phyloP scores from a whole-genome alignment of 2,797 vertebrate genomes.

The Periparus ater region DNA sequence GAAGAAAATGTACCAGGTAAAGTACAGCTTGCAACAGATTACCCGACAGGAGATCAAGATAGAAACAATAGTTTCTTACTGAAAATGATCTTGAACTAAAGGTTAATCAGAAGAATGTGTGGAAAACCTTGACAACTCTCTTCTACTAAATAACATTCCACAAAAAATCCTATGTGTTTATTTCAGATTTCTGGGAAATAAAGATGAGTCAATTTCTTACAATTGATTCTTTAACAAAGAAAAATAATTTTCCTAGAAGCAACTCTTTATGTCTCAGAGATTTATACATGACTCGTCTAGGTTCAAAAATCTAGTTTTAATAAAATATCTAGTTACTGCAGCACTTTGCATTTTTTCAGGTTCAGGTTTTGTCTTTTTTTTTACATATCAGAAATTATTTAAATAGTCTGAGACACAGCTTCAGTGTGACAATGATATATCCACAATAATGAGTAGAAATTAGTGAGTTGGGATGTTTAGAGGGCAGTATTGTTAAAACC shows the following conservation, averaged over 20 bases:
- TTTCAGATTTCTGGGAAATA: background rate
- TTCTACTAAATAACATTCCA: background rate
- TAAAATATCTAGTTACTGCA: background rate
- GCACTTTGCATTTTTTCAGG: background rate
- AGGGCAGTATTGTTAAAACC: conserved; percentile 38
- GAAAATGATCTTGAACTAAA: conserved; percentile 38
- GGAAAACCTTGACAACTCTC: background rate
- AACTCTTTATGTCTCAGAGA: background rate
- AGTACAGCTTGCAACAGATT: background rate
- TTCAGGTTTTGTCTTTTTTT: background rate
- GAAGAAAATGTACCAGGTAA: background rate
- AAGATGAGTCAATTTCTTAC: background rate
- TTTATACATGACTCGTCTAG: background rate
- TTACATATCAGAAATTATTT: background rate
- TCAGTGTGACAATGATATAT: background rate
- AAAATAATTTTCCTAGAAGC: background rate
- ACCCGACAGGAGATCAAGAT: background rate
- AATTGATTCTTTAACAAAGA: background rate
- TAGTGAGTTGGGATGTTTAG: conserved; percentile 33
- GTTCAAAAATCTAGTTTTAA: background rate
- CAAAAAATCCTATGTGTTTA: background rate
- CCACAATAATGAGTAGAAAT: conserved; percentile 37
- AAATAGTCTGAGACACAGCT: background rate
- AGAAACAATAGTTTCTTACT: background rate
- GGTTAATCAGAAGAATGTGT: conserved; percentile 12